Conservation (phyloP, 2,888 invertebrate genomes). For the Sarcophaga variegata region DNA sequence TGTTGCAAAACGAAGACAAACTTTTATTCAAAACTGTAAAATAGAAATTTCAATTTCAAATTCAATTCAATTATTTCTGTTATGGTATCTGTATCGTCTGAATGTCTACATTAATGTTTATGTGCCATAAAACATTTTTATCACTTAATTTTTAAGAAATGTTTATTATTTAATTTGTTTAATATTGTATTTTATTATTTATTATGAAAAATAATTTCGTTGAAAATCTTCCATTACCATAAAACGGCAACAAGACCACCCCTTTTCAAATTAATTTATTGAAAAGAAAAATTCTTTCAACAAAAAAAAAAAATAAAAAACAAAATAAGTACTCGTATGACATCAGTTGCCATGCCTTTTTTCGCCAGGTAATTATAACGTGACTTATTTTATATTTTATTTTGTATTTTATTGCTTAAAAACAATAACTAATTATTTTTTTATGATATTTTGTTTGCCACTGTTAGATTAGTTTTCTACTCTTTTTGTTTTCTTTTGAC, state of each 20-base stretch:
- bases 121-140: neutral
- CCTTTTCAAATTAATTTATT: slow-evolving; percentile 9
- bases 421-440: neutral
- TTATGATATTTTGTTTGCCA: slow-evolving; percentile 37
- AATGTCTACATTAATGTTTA: neutral
- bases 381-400: neutral
- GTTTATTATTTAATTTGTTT: slow-evolving; percentile 4
- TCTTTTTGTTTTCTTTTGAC: neutral
- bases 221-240: slow-evolving; percentile 41
- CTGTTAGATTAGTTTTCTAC: slow-evolving; percentile 1
- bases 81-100: neutral
- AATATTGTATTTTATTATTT: neutral
- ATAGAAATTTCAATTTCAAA: no score
- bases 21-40: no score
- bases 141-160: neutral
- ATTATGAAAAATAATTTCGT: no score
- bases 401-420: neutral
- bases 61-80: neutral
- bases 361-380: slow-evolving; percentile 1
- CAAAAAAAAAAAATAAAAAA: neutral
- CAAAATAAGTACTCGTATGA: neutral
- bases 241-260: slow-evolving; percentile 22
- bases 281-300: neutral
- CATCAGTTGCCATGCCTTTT: slow-evolving; percentile 41
- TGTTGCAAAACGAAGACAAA: no score